Evolutionary conservation across 2,888 invertebrate species (phyloP).

Genomic region (Drosophila mercatorum): DNA sequence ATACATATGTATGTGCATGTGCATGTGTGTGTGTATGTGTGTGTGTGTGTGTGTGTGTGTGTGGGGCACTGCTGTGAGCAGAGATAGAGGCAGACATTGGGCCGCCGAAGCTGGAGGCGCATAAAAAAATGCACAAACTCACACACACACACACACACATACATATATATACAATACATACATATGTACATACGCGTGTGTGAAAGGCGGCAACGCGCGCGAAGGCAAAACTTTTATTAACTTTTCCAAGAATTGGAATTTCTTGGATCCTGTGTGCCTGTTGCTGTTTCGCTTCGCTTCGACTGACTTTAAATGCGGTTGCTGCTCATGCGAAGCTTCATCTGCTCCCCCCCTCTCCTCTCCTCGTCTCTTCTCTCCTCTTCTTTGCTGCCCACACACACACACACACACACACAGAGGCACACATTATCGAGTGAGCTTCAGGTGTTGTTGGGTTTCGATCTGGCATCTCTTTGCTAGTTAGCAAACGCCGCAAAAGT

Average conservation of each 20-base stretch:
- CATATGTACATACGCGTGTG: slow-evolving; percentile 18
- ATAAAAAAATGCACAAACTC: slow-evolving; percentile 65
- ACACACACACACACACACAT: slow-evolving; percentile 14
- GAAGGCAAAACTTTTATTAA: slow-evolving; percentile 79
- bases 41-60: not conserved
- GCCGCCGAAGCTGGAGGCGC: slow-evolving; percentile 75
- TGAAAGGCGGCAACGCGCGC: slow-evolving; percentile 70
- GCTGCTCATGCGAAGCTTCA: slow-evolving; percentile 56
- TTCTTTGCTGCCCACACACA: not conserved
- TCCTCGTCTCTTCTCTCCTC: not conserved
- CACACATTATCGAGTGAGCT: slow-evolving; percentile 58
- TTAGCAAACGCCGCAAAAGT: slow-evolving; percentile 61
- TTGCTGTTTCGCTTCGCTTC: slow-evolving; percentile 72
- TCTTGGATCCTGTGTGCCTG: slow-evolving; percentile 77
- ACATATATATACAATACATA: not conserved
- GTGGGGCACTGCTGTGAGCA: slow-evolving; percentile 12
- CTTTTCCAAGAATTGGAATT: slow-evolving; percentile 80
- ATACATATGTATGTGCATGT: too few species aligned
- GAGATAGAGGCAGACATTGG: slow-evolving; percentile 68
- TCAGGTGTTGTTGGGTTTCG: slow-evolving; percentile 72
- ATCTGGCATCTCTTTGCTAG: slow-evolving; percentile 69
- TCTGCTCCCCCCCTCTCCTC: slow-evolving; percentile 8
- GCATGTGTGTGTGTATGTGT: too few species aligned
- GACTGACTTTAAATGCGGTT: slow-evolving; percentile 75
- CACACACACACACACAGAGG: slow-evolving; percentile 13